Conservation (phyloP, 1,140 invertebrate species). For the Lepidurus couesii region DNA sequence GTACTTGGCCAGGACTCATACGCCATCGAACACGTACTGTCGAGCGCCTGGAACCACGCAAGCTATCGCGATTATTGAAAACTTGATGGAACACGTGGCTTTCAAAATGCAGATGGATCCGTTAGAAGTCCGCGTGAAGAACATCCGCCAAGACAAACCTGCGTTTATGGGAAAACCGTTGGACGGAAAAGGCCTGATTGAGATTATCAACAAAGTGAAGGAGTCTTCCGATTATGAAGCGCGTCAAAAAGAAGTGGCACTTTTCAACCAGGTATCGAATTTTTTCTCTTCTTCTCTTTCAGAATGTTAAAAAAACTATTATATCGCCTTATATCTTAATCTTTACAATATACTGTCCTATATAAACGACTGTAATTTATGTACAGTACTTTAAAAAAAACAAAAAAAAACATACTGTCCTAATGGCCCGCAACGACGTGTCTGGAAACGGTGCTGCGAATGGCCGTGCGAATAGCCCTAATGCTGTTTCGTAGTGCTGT, state of each 20-base stretch:
- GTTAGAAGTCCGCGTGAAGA: conserved; percentile 45
- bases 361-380: too few species aligned
- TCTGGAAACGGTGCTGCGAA: too few species aligned
- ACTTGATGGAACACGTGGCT: conserved; percentile 75
- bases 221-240: conserved; percentile 35
- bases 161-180: conserved; percentile 41
- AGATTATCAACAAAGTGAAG: conserved; percentile 34
- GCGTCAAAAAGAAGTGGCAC: conserved; percentile 38
- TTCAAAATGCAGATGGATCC: conserved; percentile 60
- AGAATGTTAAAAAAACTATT: too few species aligned
- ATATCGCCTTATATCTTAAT: too few species aligned
- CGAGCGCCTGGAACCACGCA: conserved; percentile 60
- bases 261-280: conserved; percentile 41
- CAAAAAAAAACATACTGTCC: too few species aligned
- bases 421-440: too few species aligned
- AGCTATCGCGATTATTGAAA: conserved; percentile 61
- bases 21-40: conserved; percentile 55
- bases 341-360: too few species aligned
- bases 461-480: too few species aligned
- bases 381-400: too few species aligned
- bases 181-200: conserved; percentile 28
- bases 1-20: conserved; percentile 55
- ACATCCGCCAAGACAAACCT: conserved; percentile 42
- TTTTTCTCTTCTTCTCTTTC: too few species aligned
- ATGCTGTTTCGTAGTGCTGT: too few species aligned